Base-by-base conservation (phyloP, 2,888 invertebrate genomes). In the Synergus umbraculus region DNA sequence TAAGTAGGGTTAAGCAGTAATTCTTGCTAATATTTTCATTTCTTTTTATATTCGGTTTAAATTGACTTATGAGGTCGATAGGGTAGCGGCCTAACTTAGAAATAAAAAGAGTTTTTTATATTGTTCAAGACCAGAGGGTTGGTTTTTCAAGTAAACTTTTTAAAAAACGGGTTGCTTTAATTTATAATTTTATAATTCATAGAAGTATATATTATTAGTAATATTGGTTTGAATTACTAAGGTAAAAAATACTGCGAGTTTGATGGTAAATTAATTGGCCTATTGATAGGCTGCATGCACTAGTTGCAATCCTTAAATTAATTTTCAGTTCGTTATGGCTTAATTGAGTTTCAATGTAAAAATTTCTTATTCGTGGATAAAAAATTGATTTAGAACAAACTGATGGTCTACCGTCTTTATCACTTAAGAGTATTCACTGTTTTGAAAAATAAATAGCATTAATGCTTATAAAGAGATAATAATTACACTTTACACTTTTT, bases 401-500 rank as follows among this genome's bases (percentile, higher is more conserved):
- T 2, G 10, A 18, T 58, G 18, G 9, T 58, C 58, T 44, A 12
- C 13, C 13, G 15, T 13, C 8, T 46, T 46, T 44, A 18, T 13
- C 44, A 44, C 67, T 46, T 15, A 7, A 67, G 8, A 8, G 18
- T 46, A 67, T 44, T 54, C 29, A 54, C n/a, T 13, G 29, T 58
- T 58, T 5, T 18, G 22, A 15, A 22, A 58, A 73, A 58, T 13
- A 29, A 49, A 29, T n/a, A 54, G n/a, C n/a, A 10, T 49, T 54
- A n/a, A 9, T 29, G 10, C 29, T 58, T 37, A 29, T 41, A 10
- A 73, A 58, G 37, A 73, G 54, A 54, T 58, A 73, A 12, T 58
- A 73, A 73, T 54, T 73, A 49, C 73, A 73, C n/a, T 49, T 54
- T 37, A 73, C 73, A 44, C 69, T 29, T 54, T 69, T 73, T 73